Evolutionary conservation across 2,113 vertebrate species (phyloP).

Genomic region (Seriola rivoliana): DNA sequence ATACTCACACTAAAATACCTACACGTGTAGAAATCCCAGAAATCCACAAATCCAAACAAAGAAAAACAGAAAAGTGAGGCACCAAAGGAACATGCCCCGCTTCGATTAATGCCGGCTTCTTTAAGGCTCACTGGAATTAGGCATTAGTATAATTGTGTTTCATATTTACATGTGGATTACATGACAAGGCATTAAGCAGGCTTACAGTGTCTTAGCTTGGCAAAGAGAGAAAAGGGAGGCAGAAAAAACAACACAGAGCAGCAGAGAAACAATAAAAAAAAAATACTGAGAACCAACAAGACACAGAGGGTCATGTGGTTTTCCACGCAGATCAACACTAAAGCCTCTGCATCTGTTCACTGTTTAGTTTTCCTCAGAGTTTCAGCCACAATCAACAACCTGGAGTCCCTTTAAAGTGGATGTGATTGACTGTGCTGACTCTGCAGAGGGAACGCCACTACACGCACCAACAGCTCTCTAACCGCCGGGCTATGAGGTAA

Average conservation of each 20-base stretch:
- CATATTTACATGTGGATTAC: constrained; percentile 62
- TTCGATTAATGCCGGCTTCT: constrained; percentile 35
- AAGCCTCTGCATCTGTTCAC: constrained; percentile 65
- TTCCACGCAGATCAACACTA: constrained; percentile 24
- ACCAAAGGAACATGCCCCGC: constrained; percentile 15
- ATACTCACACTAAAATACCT: constrained; percentile 43
- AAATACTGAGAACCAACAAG: not conserved
- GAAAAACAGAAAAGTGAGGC: constrained; percentile 7
- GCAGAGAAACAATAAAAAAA: constrained; percentile 28
- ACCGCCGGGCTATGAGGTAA: constrained; percentile 2
- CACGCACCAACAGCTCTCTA: not conserved
- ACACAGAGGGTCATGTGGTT: constrained; percentile 19
- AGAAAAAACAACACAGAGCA: constrained; percentile 25
- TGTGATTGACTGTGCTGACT: constrained; percentile 5
- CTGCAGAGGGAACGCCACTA: not conserved
- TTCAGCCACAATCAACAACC: constrained; percentile 52
- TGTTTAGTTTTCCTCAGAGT: constrained; percentile 29
- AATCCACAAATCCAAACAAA: constrained; percentile 45
- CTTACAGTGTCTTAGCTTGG: constrained; percentile 40
- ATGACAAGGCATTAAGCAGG: constrained; percentile 52
- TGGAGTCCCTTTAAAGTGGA: constrained; percentile 32
- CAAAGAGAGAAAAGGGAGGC: constrained; percentile 19
- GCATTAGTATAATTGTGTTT: constrained; percentile 40
- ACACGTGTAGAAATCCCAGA: constrained; percentile 58
- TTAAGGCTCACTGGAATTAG: constrained; percentile 50